Conservation (phyloP, 2,797 vertebrate genomes). For the Tinamus major region DNA sequence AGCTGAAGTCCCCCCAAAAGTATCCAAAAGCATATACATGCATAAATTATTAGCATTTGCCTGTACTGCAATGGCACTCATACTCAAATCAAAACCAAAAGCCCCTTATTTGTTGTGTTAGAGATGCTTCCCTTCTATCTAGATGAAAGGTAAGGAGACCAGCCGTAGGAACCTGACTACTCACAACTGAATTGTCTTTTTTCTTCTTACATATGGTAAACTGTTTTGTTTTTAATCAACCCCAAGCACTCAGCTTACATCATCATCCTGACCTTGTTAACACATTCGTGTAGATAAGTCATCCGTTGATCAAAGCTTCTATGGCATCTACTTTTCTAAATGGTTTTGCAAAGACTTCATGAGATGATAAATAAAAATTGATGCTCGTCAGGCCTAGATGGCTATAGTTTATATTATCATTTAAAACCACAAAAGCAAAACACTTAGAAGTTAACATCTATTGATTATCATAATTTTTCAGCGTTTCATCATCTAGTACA, state of each 20-base stretch:
- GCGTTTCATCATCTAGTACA: background rate
- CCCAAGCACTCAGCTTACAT: background rate
- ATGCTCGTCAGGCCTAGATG: background rate
- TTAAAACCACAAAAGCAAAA: background rate
- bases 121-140: background rate
- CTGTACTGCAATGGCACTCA: background rate
- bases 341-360: background rate
- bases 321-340: background rate
- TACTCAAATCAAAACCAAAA: background rate
- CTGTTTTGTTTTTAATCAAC: background rate
- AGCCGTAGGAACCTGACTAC: too few relatives aligned
- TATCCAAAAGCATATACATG: background rate
- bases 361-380: background rate
- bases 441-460: background rate
- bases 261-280: background rate
- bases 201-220: background rate
- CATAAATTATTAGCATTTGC: background rate
- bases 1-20: background rate
- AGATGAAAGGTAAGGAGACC: background rate
- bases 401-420: background rate
- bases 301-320: background rate
- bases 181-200: background rate
- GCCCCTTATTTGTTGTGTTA: background rate
- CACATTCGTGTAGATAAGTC: background rate
- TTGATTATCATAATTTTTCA: background rate